A percentile compares a stretch with the other conserved stretches of the same genome.
Conservation (phyloP, 2,888 invertebrate species). For the Mesochorus sp. region DNA sequence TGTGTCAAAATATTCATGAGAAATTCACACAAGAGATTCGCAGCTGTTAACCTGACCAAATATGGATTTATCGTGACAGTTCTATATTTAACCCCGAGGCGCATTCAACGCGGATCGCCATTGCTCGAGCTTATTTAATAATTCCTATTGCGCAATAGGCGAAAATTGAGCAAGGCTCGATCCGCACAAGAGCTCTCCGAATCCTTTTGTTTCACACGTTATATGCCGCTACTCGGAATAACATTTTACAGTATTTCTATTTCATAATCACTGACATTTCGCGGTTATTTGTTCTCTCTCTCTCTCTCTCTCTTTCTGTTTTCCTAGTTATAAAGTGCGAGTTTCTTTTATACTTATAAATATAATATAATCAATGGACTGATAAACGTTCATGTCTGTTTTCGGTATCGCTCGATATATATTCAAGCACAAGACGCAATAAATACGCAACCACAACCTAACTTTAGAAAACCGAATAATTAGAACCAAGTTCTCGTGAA, state of each 20-base stretch:
- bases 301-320: neutral
- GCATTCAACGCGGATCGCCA: neutral
- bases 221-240: neutral
- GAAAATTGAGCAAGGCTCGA: neutral
- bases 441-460: slow-evolving; percentile 2
- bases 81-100: slow-evolving; percentile 7
- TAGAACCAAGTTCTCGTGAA: neutral
- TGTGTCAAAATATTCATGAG: no score
- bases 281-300: neutral
- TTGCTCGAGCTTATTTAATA: neutral
- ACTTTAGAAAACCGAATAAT: neutral
- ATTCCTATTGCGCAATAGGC: slow-evolving; percentile 9
- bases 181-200: neutral
- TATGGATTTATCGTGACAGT: no score
- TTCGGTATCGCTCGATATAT: neutral
- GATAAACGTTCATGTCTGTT: slow-evolving; percentile 10
- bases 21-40: no score
- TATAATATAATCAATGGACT: slow-evolving; percentile 20
- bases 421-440: neutral
- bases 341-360: neutral
- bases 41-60: no score
- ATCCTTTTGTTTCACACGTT: neutral
- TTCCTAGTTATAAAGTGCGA: neutral
- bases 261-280: neutral
- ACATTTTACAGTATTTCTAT: slow-evolving; percentile 3